A percentile compares a stretch with the other conserved stretches of the same genome.
Evolutionary conservation across 1,140 invertebrate species (phyloP).

Genomic region (Drosophila persimilis): DNA sequence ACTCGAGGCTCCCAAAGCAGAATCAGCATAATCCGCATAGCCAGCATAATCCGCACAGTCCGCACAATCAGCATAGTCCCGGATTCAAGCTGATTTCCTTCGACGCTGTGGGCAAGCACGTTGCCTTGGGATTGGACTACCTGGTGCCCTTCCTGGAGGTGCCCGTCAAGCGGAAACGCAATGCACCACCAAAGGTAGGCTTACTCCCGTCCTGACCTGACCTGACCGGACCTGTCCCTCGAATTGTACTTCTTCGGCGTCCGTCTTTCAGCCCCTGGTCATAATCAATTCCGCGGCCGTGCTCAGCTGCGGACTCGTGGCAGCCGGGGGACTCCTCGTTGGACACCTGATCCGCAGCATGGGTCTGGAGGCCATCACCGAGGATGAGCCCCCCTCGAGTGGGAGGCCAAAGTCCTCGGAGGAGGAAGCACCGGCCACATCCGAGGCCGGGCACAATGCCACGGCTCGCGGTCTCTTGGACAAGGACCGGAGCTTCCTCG

Average conservation of each 20-base stretch:
- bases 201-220: neutral
- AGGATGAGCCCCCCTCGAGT: slow-evolving; percentile 2
- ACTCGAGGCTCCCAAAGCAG: slow-evolving; percentile 15
- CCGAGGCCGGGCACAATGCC: neutral
- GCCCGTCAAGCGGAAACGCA: slow-evolving; percentile 59
- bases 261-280: slow-evolving; percentile 45
- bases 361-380: slow-evolving; percentile 49
- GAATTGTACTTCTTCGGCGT: no score
- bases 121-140: slow-evolving; percentile 67
- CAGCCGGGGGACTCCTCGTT: slow-evolving; percentile 44
- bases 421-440: slow-evolving; percentile 4
- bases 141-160: slow-evolving; percentile 72
- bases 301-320: slow-evolving; percentile 58
- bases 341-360: slow-evolving; percentile 65
- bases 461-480: slow-evolving; percentile 24
- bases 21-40: neutral
- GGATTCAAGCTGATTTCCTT: slow-evolving; percentile 63
- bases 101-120: slow-evolving; percentile 58
- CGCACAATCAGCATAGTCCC: slow-evolving; percentile 1
- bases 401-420: slow-evolving; percentile 12
- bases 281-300: slow-evolving; percentile 68
- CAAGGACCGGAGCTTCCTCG: slow-evolving; percentile 25
- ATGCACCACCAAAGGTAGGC: slow-evolving; percentile 54
- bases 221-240: no score
- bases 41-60: slow-evolving; percentile 21